These are phyloP conservation scores for Sceloporus tristichus DNA, from an alignment of 2,113 vertebrate species.

Conservation along the genomic window DNA sequence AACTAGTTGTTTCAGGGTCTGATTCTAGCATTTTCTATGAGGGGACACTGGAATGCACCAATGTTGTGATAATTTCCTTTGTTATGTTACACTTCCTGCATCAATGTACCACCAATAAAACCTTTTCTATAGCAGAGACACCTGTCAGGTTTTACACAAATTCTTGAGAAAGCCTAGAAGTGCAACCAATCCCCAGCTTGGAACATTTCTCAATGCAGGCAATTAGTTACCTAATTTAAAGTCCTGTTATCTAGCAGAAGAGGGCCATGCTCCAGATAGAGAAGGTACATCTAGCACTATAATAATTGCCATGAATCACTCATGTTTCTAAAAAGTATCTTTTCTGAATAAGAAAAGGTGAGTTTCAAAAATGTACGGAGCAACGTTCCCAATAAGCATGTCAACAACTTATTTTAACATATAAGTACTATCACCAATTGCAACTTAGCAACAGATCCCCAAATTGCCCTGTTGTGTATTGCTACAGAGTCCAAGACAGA, in stretches of 20 bases:
- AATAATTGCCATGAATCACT: not conserved
- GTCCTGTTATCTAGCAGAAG: not conserved
- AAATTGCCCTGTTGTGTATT: not conserved
- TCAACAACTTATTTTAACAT: not conserved
- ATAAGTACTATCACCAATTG: not conserved
- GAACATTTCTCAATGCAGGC: not conserved
- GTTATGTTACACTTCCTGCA: too few relatives aligned
- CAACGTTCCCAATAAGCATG: not conserved
- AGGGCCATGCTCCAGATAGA: not conserved
- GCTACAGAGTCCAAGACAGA: not conserved
- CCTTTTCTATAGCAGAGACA: too few relatives aligned
- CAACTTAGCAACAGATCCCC: not conserved
- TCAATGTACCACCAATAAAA: too few relatives aligned
- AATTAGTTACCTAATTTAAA: not conserved
- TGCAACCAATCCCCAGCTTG: too few relatives aligned
- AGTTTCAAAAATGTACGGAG: not conserved
- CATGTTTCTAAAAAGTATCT: not conserved
- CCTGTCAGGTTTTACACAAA: too few relatives aligned
- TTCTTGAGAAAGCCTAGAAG: too few relatives aligned
- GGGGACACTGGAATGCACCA: too few relatives aligned
- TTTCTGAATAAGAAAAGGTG: not conserved
- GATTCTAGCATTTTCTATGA: too few relatives aligned
- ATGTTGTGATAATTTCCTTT: too few relatives aligned
- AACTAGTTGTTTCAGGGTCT: too few relatives aligned
- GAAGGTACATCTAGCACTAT: not conserved